These are phyloP conservation scores for Lomographa bimaculata DNA, from an alignment of 2,888 invertebrate genomes.

Conservation along the genomic window DNA sequence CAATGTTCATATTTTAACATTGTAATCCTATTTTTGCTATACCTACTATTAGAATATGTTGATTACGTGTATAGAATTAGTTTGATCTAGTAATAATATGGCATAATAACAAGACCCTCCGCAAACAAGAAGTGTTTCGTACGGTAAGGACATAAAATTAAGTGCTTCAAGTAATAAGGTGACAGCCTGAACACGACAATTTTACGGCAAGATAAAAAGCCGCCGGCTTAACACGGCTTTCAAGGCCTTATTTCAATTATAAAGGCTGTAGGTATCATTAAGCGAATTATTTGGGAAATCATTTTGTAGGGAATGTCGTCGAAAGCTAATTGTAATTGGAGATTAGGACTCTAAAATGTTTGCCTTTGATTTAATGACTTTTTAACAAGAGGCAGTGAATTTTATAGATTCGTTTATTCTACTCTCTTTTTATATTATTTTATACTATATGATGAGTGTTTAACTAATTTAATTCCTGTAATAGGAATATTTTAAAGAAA, in stretches of 20 bases:
- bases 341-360: conserved; percentile 8
- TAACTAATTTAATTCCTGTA: too few relatives aligned
- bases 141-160: conserved; percentile 36
- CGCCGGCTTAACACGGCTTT: conserved; percentile 14
- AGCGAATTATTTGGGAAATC: conserved; percentile 9
- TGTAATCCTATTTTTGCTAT: too few relatives aligned
- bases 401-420: too few relatives aligned
- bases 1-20: too few relatives aligned
- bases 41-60: too few relatives aligned
- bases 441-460: too few relatives aligned
- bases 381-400: background rate
- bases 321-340: conserved; percentile 18
- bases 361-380: conserved; percentile 5
- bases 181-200: conserved; percentile 25
- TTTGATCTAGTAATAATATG: conserved; percentile 5
- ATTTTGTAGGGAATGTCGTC: conserved; percentile 9
- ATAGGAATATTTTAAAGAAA: too few relatives aligned
- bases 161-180: conserved; percentile 42
- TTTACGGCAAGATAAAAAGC: conserved; percentile 34
- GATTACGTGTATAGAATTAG: too few relatives aligned
- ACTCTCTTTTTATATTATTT: too few relatives aligned
- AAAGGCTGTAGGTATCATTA: conserved; percentile 10
- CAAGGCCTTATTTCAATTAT: conserved; percentile 11
- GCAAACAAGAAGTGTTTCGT: conserved; percentile 11
- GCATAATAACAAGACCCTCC: conserved; percentile 6